phyloP scores from a whole-genome alignment of 2,113 vertebrate genomes.

The Columba janthina region DNA sequence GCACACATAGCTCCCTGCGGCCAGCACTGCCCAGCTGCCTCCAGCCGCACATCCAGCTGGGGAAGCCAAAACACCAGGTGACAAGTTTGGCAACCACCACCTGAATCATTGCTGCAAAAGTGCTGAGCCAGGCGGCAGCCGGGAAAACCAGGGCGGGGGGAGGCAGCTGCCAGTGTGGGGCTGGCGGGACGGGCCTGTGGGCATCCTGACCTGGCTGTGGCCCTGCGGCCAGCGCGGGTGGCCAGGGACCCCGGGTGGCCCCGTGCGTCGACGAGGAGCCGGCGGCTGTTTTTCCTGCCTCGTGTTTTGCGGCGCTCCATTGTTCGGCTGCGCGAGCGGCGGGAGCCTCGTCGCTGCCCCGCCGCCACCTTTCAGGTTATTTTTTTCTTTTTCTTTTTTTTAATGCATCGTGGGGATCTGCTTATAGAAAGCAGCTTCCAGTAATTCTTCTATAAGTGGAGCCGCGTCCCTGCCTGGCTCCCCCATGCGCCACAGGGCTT shows the following conservation, averaged over 20 bases:
- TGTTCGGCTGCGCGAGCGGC: conserved; percentile 70
- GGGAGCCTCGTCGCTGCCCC: conserved; percentile 65
- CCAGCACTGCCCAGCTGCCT: not conserved
- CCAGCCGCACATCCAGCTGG: not conserved
- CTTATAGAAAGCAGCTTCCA: conserved; percentile 91
- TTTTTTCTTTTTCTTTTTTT: not conserved
- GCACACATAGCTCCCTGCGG: rapidly evolving
- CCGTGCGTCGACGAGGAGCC: conserved; percentile 4
- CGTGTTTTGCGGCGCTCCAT: conserved; percentile 83
- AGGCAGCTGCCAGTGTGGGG: rapidly evolving
- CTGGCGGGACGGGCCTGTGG: rapidly evolving
- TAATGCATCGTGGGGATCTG: conserved; percentile 71
- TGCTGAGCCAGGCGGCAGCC: not conserved
- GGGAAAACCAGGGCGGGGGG: not conserved
- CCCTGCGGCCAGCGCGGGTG: not conserved
- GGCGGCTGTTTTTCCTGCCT: conserved; percentile 81
- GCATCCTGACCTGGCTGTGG: not conserved
- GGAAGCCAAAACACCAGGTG: not conserved
- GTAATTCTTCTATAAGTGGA: conserved; percentile 90
- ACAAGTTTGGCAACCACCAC: not conserved
- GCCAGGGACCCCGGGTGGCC: conserved; percentile 15
- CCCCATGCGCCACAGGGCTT: conserved; percentile 55
- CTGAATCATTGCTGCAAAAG: not conserved
- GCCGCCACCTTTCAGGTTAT: conserved; percentile 24
- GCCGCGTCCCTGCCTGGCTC: conserved; percentile 60